Conservation (phyloP, 2,797 vertebrate species). For the Orientallactaga sibirica region DNA sequence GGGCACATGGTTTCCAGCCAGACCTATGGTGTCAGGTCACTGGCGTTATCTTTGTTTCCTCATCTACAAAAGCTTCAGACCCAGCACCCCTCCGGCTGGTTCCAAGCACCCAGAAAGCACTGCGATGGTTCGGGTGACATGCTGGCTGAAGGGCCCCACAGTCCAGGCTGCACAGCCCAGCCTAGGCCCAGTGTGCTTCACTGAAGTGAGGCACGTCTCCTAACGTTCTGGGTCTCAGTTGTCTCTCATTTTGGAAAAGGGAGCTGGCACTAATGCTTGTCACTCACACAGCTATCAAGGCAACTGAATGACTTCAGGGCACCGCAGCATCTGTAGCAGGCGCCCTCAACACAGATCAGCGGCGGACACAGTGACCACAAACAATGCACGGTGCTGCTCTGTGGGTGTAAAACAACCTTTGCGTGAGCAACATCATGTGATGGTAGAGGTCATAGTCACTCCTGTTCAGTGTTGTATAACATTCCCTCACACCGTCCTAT, state of each 20-base stretch:
- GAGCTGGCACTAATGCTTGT: not conserved
- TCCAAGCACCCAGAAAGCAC: not conserved
- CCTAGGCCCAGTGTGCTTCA: not conserved
- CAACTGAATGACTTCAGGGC: not conserved
- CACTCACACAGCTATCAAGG: not conserved
- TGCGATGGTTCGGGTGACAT: not conserved
- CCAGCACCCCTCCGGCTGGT: not conserved
- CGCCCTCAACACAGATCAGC: not conserved
- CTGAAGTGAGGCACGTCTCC: not conserved
- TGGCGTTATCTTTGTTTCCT: not conserved
- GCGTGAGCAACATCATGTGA: fast-evolving
- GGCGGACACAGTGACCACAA: not conserved
- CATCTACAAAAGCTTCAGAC: not conserved
- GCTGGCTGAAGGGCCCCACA: not conserved
- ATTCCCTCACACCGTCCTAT: fast-evolving
- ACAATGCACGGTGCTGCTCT: fast-evolving
- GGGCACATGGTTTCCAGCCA: fast-evolving
- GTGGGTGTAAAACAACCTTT: not conserved
- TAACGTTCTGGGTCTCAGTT: not conserved
- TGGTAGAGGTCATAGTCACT: fast-evolving
- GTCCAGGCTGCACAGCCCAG: not conserved
- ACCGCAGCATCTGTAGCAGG: not conserved
- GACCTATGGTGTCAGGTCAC: fast-evolving
- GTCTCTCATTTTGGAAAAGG: not conserved
- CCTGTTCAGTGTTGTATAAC: not conserved